A percentile compares a stretch with the other conserved stretches of the same genome.
phyloP scores from a whole-genome alignment of 2,113 vertebrate species.

The Aptenodytes patagonicus region DNA sequence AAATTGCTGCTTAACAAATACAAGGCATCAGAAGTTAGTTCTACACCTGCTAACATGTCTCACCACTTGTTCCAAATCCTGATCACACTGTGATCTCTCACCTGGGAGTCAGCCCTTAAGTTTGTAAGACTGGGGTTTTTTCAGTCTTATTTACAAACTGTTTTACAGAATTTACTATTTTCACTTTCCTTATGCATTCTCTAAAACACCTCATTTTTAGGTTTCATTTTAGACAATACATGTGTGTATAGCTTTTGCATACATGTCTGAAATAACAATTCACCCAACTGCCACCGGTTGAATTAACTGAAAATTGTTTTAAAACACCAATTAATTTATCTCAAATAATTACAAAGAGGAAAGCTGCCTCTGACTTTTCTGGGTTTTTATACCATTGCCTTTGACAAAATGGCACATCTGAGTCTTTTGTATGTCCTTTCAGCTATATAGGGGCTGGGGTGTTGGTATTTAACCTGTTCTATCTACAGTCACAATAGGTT shows the following conservation, averaged over 20 bases:
- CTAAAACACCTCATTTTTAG: background rate
- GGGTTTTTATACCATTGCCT: background rate
- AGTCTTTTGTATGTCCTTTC: background rate
- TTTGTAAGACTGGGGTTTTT: background rate
- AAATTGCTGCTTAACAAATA: background rate
- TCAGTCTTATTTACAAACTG: background rate
- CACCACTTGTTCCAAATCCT: background rate
- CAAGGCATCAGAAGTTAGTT: background rate
- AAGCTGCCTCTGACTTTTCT: background rate
- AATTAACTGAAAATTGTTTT: background rate
- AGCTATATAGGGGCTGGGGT: background rate
- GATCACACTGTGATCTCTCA: background rate
- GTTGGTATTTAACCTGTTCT: background rate
- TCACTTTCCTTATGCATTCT: background rate
- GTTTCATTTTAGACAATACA: background rate
- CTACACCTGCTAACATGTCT: background rate
- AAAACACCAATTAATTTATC: background rate
- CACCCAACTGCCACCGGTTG: background rate
- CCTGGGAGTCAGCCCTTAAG: background rate
- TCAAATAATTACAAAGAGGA: background rate
- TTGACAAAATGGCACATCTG: background rate
- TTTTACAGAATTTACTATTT: background rate
- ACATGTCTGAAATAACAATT: background rate
- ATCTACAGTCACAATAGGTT: background rate
- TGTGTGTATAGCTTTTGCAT: background rate